Evolutionary conservation across 2,113 vertebrate species (phyloP).

Genomic region (Cephalopholis sonnerati): DNA sequence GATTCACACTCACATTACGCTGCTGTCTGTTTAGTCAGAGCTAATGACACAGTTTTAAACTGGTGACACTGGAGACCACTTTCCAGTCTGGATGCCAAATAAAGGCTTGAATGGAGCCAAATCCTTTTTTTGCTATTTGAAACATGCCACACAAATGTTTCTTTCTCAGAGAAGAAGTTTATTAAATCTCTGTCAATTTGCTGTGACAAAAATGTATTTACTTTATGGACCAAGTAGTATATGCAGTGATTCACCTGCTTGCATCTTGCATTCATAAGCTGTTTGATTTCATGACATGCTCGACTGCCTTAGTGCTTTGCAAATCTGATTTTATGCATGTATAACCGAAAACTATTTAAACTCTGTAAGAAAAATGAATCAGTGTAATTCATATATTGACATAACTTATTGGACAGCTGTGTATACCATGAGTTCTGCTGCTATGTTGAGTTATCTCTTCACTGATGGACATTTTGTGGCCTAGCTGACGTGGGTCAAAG

Average conservation of each 20-base stretch:
- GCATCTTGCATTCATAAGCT: background rate
- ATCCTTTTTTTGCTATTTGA: background rate
- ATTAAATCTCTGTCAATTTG: background rate
- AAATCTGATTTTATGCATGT: conserved; percentile 2
- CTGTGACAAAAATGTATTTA: background rate
- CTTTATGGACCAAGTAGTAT: conserved; percentile 20
- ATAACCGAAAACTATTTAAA: background rate
- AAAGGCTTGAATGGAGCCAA: conserved; percentile 29
- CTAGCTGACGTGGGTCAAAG: conserved; percentile 1
- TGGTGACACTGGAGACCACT: background rate
- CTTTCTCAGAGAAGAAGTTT: conserved; percentile 7
- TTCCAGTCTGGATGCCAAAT: background rate
- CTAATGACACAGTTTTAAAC: conserved; percentile 20
- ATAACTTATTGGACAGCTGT: background rate
- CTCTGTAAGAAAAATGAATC: background rate
- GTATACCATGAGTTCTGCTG: background rate
- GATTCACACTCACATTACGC: background rate
- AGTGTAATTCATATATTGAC: background rate
- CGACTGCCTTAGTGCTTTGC: background rate
- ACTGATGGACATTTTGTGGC: conserved; percentile 9
- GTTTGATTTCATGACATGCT: background rate
- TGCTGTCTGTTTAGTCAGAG: background rate
- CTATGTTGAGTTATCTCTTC: background rate
- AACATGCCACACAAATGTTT: background rate
- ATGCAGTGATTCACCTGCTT: background rate